Evolutionary conservation across 2,113 vertebrate species (phyloP).

Genomic region (Microcebus jonahi): DNA sequence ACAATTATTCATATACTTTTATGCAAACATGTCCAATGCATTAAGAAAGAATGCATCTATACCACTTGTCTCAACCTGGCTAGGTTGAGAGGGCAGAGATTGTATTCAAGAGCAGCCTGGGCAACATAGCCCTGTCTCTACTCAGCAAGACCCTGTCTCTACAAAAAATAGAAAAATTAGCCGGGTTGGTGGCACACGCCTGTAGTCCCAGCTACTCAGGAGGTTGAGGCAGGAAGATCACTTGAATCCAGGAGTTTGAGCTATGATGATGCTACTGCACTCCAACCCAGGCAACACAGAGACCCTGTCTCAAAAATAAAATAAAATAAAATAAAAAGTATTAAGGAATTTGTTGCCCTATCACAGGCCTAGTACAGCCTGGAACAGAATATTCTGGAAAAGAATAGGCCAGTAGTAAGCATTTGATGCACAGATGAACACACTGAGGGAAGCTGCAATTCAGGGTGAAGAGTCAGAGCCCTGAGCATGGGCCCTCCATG

Average conservation of each 20-base stretch:
- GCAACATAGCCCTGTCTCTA: no score
- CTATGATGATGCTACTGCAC: no score
- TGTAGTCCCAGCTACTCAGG: no score
- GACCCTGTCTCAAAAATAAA: no score
- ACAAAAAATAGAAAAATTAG: no score
- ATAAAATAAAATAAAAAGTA: neutral
- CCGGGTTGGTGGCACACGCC: no score
- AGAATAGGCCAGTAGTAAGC: neutral
- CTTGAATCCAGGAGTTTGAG: no score
- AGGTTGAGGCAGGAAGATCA: no score
- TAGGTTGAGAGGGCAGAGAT: neutral
- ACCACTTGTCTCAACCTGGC: neutral
- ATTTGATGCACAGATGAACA: neutral
- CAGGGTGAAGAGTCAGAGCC: neutral
- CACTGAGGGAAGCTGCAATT: neutral
- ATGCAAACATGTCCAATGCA: neutral
- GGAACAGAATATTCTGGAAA: neutral
- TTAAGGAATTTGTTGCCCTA: no score
- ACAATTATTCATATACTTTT: neutral
- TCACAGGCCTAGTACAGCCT: neutral
- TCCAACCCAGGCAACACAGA: no score
- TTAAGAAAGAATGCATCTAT: neutral
- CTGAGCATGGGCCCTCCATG: neutral
- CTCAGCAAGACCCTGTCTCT: no score
- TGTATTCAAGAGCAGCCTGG: no score